Evolutionary conservation across 2,113 vertebrate species (phyloP).

Genomic region (Xenopus borealis): DNA sequence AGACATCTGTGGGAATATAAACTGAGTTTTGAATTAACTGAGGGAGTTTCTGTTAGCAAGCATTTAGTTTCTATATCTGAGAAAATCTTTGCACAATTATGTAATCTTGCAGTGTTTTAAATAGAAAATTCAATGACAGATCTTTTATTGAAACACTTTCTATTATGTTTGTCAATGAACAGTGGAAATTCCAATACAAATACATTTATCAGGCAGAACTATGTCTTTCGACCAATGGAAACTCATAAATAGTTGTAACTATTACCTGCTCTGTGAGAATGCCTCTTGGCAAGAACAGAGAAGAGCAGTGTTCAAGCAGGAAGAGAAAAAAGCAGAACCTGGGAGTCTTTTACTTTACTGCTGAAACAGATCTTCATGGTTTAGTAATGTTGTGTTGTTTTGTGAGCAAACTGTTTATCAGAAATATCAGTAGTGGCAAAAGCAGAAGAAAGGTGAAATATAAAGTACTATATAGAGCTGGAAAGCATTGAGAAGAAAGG

Average conservation of each 20-base stretch:
- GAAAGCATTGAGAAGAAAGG: too few species aligned
- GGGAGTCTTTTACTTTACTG: too few species aligned
- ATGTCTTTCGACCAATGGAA: background rate
- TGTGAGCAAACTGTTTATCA: too few species aligned
- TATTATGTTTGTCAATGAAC: constrained; percentile 37
- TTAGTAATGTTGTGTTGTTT: too few species aligned
- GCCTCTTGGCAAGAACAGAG: background rate
- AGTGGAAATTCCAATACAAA: constrained; percentile 21
- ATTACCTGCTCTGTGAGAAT: background rate
- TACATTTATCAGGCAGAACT: background rate
- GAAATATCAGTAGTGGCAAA: too few species aligned
- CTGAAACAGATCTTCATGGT: too few species aligned
- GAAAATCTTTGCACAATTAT: constrained; percentile 70
- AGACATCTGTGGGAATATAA: constrained; percentile 96
- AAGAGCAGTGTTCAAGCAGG: background rate
- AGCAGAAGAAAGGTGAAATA: too few species aligned
- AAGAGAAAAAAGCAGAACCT: too few species aligned
- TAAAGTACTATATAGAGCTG: too few species aligned
- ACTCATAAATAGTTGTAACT: background rate
- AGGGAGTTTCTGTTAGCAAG: constrained; percentile 69
- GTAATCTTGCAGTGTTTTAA: constrained; percentile 71
- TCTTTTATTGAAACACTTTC: constrained; percentile 41
- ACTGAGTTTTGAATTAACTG: constrained; percentile 88
- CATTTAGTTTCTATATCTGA: constrained; percentile 70
- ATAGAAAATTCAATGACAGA: constrained; percentile 57